Evolutionary conservation across 2,797 vertebrate genomes (phyloP).

Genomic region (Gila robusta): DNA sequence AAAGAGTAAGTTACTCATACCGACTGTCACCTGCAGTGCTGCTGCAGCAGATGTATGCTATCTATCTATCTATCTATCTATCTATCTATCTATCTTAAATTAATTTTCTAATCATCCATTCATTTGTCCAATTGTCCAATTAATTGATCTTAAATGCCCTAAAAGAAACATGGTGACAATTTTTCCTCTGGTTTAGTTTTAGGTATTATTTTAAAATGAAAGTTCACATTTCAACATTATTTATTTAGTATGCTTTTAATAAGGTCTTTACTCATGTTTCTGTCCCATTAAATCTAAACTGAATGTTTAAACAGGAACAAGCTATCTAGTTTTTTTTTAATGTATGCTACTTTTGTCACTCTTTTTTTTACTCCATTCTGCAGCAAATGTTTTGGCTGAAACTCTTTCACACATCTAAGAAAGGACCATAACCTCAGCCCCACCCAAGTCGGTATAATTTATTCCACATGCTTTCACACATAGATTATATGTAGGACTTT

Average conservation of each 20-base stretch:
- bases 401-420: constrained; percentile 41
- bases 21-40: neutral
- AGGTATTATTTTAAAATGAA: neutral
- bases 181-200: neutral
- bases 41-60: neutral
- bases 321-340: neutral
- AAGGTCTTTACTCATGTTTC: neutral
- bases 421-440: constrained; percentile 8
- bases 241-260: neutral
- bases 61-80: neutral
- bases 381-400: constrained; percentile 13
- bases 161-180: neutral
- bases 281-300: neutral
- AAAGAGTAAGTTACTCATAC: constrained; percentile 84
- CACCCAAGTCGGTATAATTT: constrained; percentile 20
- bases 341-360: neutral
- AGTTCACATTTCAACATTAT: neutral
- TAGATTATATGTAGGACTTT: constrained; percentile 25
- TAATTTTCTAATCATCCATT: neutral
- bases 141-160: neutral
- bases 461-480: constrained; percentile 6
- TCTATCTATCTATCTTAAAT: neutral
- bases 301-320: neutral
- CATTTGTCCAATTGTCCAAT: neutral
- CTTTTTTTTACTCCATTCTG: neutral